These are phyloP conservation scores for Miltochrista miniata DNA, from an alignment of 2,888 invertebrate species.

Conservation along the genomic window DNA sequence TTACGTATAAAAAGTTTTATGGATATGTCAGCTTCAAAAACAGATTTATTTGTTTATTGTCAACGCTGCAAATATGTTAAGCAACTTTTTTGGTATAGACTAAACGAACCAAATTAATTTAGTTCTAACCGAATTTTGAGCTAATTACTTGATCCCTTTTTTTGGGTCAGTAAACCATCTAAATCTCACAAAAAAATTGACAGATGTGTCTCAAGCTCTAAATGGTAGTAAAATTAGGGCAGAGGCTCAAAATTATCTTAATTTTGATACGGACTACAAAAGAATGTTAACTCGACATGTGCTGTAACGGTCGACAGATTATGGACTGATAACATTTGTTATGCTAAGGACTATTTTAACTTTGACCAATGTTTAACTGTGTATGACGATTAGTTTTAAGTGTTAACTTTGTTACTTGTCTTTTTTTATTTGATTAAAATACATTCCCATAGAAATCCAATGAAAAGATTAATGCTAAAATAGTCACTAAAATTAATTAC, in stretches of 20 bases:
- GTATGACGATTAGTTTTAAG: constrained; percentile 13
- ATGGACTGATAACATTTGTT: constrained; percentile 44
- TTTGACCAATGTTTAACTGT: constrained; percentile 23
- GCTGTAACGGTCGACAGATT: constrained; percentile 46
- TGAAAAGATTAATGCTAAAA: too few species aligned
- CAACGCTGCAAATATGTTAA: too few species aligned
- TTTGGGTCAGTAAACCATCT: constrained; percentile 71
- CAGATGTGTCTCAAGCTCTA: constrained; percentile 70
- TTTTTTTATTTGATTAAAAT: neutral
- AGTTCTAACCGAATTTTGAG: constrained; percentile 51
- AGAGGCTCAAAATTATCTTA: constrained; percentile 80
- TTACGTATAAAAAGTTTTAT: too few species aligned
- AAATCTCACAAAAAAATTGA: constrained; percentile 68
- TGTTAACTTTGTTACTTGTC: too few species aligned
- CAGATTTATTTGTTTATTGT: too few species aligned
- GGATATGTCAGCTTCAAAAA: too few species aligned
- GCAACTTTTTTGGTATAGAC: too few species aligned
- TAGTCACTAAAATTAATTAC: too few species aligned
- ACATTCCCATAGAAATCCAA: too few species aligned
- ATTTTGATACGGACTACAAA: constrained; percentile 80
- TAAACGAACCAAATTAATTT: too few species aligned
- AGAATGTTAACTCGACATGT: constrained; percentile 77
- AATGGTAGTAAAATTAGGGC: constrained; percentile 73
- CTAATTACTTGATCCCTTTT: constrained; percentile 71
- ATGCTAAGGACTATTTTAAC: constrained; percentile 24